Percentiles rank a stretch among this genome's conserved stretches.
These are phyloP conservation scores for Zosterops borbonicus DNA, from an alignment of 2,113 vertebrate genomes.

Conservation along the genomic window DNA sequence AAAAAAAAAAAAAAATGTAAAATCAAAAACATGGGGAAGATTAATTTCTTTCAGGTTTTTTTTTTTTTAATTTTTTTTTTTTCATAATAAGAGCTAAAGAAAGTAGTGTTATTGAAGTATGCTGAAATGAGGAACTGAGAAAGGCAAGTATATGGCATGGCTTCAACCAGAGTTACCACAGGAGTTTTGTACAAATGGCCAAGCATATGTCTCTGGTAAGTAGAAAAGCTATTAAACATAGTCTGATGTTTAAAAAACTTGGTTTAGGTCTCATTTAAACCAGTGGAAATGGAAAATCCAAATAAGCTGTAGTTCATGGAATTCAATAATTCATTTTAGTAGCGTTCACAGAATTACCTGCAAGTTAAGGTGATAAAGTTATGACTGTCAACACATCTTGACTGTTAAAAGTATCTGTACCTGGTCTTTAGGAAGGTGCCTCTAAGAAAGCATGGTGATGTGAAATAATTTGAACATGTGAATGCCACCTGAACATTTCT, in stretches of 20 bases:
- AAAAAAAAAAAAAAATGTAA: background rate
- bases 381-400: background rate
- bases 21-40: background rate
- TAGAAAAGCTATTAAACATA: background rate
- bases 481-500: background rate
- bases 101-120: background rate
- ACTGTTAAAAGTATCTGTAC: background rate
- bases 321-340: background rate
- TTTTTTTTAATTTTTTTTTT: background rate
- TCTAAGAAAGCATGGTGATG: background rate
- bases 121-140: background rate
- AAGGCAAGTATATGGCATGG: background rate
- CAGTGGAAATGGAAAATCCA: background rate
- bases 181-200: background rate
- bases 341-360: background rate
- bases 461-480: background rate
- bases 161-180: fast-evolving
- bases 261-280: background rate
- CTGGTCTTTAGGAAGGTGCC: background rate
- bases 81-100: background rate
- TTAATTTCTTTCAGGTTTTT: background rate
- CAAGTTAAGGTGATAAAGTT: background rate
- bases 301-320: background rate
- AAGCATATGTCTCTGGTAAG: background rate
- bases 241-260: background rate